A percentile compares a stretch with the other conserved stretches of the same genome.
These are phyloP conservation scores for Galemys pyrenaicus DNA, from an alignment of 2,113 vertebrate genomes.

Conservation along the genomic window DNA sequence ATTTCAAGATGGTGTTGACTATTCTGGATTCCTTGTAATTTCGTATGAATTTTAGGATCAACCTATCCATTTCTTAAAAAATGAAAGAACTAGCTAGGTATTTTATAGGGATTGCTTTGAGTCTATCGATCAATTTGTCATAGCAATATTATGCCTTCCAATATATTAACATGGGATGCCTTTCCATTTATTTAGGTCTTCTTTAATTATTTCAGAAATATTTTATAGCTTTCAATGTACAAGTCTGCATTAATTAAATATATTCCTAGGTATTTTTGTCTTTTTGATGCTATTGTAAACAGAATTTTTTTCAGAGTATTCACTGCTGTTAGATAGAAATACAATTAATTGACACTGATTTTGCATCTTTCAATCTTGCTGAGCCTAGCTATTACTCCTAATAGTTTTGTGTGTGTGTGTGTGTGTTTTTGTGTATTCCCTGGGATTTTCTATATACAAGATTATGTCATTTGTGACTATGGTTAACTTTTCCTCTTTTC, in stretches of 20 bases:
- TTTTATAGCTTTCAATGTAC: neutral
- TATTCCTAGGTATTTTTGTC: neutral
- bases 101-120: neutral
- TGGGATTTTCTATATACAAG: neutral
- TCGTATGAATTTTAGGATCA: neutral
- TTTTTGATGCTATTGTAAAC: neutral
- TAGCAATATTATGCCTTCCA: neutral
- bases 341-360: neutral
- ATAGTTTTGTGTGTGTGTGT: neutral
- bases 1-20: neutral
- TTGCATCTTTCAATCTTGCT: neutral
- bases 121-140: neutral
- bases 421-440: neutral
- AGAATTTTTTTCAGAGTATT: neutral
- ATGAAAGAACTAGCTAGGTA: neutral
- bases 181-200: neutral
- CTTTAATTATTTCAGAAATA: neutral
- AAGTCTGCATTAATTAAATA: neutral
- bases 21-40: neutral
- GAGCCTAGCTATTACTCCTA: neutral
- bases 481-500: neutral
- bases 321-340: neutral
- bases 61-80: neutral
- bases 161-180: neutral
- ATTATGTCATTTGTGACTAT: neutral